phyloP scores from a whole-genome alignment of 2,888 invertebrate species.

The Leptogaster cylindrica region DNA sequence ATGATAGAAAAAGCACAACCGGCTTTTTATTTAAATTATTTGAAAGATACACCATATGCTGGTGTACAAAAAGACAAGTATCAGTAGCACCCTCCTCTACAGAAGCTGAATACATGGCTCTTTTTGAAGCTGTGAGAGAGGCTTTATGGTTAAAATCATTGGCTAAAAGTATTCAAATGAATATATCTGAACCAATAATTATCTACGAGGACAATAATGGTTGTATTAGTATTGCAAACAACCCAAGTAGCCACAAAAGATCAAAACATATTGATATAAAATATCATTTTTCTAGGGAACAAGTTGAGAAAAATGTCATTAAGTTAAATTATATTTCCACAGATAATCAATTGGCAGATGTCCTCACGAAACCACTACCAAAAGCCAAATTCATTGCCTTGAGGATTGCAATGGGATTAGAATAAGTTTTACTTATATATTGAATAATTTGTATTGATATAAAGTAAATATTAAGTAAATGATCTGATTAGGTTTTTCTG shows the following conservation, averaged over 20 bases:
- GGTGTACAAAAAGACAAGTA: constrained; percentile 16
- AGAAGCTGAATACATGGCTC: constrained; percentile 31
- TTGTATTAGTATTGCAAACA: constrained; percentile 26
- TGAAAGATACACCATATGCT: constrained; percentile 12
- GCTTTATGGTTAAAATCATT: constrained; percentile 34
- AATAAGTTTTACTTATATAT: no score
- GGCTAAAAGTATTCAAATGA: constrained; percentile 10
- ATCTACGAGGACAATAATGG: constrained; percentile 25
- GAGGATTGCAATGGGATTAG: no score
- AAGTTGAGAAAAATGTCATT: constrained; percentile 22
- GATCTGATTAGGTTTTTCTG: not conserved
- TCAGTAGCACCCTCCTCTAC: no score
- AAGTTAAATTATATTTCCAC: constrained; percentile 30
- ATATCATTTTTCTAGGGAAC: constrained; percentile 11
- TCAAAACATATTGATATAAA: constrained; percentile 16
- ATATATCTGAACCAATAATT: constrained; percentile 21
- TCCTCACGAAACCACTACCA: not conserved
- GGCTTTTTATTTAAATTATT: constrained; percentile 36
- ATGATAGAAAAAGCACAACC: constrained; percentile 44
- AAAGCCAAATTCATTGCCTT: not conserved
- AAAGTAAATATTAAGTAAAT: not conserved
- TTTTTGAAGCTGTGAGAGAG: constrained; percentile 37
- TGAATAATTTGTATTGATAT: not conserved
- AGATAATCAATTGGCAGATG: constrained; percentile 24
- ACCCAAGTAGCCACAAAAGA: no score